Conservation (phyloP, 2,888 invertebrate species). For the Glyphotaelius pellucidus region DNA sequence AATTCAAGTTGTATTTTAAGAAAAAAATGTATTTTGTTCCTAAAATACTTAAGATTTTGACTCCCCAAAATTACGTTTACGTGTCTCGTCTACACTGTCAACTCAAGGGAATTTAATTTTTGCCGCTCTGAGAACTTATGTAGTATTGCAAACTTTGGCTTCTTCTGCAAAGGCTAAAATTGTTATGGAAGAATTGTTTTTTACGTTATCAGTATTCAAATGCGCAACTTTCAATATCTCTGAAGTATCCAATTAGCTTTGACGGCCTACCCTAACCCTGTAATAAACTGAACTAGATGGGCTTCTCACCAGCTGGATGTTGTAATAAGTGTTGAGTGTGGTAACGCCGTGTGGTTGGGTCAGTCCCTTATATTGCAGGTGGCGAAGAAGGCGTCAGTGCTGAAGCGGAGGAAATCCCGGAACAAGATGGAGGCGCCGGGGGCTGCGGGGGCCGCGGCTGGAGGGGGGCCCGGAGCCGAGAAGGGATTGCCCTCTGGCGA, state of each 20-base stretch:
- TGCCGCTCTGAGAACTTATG: too few species aligned
- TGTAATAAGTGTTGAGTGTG: slow-evolving; percentile 68
- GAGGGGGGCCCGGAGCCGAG: slow-evolving; percentile 44
- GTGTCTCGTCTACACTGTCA: too few species aligned
- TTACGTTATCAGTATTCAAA: not conserved
- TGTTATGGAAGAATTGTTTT: not conserved
- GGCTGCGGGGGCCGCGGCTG: slow-evolving; percentile 58
- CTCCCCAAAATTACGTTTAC: too few species aligned
- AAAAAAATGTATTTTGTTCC: too few species aligned
- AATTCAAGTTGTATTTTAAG: too few species aligned
- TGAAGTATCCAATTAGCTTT: not conserved
- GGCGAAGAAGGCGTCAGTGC: slow-evolving; percentile 85
- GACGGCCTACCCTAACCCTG: not conserved
- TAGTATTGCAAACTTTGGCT: not conserved
- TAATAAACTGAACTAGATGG: slow-evolving; percentile 13
- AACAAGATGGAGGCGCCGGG: slow-evolving; percentile 79
- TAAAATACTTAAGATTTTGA: too few species aligned
- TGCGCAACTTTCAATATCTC: not conserved
- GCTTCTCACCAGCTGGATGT: slow-evolving; percentile 51
- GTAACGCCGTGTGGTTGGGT: slow-evolving; percentile 71
- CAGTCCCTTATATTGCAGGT: slow-evolving; percentile 85
- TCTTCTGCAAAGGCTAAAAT: not conserved
- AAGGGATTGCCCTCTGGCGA: slow-evolving; percentile 64
- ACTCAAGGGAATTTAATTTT: too few species aligned
- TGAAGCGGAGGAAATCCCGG: slow-evolving; percentile 83